Conservation (phyloP, 2,797 vertebrate species). For the Decapterus maruadsi region DNA sequence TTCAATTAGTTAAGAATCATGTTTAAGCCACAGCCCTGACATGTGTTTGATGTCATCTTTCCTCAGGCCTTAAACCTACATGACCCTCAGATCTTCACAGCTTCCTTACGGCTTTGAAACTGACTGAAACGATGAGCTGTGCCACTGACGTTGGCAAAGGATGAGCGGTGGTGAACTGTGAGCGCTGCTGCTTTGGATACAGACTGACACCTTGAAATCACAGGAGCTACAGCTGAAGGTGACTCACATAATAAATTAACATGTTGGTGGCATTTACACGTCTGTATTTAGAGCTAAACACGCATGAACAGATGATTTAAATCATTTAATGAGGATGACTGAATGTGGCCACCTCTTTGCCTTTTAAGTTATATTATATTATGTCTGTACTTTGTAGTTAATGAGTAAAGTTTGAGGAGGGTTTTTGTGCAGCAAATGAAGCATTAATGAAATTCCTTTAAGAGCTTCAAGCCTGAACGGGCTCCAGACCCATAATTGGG, state of each 20-base stretch:
- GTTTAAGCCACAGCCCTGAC: background rate
- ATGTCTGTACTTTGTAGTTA: background rate
- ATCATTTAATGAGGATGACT: too few species aligned
- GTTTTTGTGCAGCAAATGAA: conserved; percentile 16
- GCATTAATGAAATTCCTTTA: background rate
- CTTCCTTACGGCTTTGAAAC: too few species aligned
- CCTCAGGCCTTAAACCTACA: background rate
- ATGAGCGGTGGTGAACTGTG: background rate
- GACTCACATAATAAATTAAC: background rate
- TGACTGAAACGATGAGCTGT: too few species aligned
- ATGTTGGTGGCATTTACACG: background rate
- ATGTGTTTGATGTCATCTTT: background rate
- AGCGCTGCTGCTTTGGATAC: background rate
- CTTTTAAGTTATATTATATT: background rate
- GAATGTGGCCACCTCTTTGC: background rate
- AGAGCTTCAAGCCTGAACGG: background rate
- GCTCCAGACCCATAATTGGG: background rate
- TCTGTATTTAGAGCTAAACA: background rate
- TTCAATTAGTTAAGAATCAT: background rate
- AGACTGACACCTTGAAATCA: background rate
- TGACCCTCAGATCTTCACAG: background rate
- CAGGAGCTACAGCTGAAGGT: background rate
- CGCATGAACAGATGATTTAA: background rate
- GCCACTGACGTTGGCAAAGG: background rate
- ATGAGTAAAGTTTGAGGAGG: background rate